These are phyloP conservation scores for Cyprinodon diabolis DNA, from an alignment of 2,797 vertebrate species.

Conservation along the genomic window DNA sequence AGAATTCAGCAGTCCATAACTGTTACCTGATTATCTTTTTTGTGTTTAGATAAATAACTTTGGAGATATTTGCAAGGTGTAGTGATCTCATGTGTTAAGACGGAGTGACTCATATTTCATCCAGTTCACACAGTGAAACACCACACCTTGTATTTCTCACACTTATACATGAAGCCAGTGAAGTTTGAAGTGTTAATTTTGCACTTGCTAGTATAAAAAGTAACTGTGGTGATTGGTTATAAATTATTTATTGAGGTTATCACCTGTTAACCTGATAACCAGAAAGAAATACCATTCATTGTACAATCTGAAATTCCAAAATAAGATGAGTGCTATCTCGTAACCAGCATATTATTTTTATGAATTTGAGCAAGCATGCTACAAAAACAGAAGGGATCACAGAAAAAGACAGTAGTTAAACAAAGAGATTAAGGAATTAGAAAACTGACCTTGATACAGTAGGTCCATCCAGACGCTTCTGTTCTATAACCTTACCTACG, in stretches of 20 bases:
- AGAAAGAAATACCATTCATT: neutral
- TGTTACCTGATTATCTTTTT: too few species aligned
- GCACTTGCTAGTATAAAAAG: too few species aligned
- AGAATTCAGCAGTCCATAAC: neutral
- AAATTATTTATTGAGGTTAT: neutral
- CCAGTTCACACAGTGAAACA: neutral
- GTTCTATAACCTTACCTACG: neutral
- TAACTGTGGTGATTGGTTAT: neutral
- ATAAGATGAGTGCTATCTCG: neutral
- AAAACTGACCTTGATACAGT: neutral
- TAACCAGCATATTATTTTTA: neutral
- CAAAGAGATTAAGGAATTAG: too few species aligned
- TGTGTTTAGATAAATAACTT: too few species aligned
- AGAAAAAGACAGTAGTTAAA: neutral
- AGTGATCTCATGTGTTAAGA: too few species aligned
- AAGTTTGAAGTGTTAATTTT: neutral
- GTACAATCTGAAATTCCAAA: neutral
- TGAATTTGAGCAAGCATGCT: neutral
- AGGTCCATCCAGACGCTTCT: neutral
- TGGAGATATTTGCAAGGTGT: too few species aligned
- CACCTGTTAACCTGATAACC: neutral
- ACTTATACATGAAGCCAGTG: neutral
- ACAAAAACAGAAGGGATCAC: neutral
- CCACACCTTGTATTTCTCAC: neutral
- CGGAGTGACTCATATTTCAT: too few species aligned